Evolutionary conservation across 2,797 vertebrate species (phyloP).

Genomic region (Uromys caudimaculatus): DNA sequence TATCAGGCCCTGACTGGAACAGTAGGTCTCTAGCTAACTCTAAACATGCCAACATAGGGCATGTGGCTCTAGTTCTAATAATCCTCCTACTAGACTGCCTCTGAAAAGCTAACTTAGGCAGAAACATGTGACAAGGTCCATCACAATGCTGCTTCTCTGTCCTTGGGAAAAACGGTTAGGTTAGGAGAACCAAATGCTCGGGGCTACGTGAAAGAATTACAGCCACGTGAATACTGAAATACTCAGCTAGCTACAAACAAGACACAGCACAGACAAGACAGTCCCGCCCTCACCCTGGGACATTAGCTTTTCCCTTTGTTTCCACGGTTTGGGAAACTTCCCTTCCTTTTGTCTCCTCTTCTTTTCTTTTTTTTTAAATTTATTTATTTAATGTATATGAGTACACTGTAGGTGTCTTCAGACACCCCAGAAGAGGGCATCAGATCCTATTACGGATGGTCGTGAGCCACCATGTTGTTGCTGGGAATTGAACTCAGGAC

Average conservation of each 20-base stretch:
- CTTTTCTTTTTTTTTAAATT: too few species aligned
- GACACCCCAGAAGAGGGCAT: too few species aligned
- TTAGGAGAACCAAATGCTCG: background rate
- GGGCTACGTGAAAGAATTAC: background rate
- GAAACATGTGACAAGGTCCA: background rate
- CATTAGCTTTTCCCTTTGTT: background rate
- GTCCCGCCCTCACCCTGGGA: background rate
- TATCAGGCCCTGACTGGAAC: background rate
- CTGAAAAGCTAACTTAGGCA: background rate
- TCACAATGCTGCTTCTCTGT: background rate
- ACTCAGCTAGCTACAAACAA: conserved; percentile 12
- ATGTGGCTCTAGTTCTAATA: background rate
- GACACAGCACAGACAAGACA: background rate
- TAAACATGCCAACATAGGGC: background rate
- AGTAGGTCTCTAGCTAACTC: background rate
- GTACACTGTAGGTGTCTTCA: too few species aligned
- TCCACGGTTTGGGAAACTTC: background rate
- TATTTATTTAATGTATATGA: too few species aligned
- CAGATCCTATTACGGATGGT: too few species aligned
- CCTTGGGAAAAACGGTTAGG: background rate
- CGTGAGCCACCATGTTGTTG: too few species aligned
- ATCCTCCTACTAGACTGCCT: background rate
- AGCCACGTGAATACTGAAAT: conserved; percentile 18
- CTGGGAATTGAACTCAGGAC: too few species aligned
- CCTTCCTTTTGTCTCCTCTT: background rate